Conservation (phyloP, 2,888 invertebrate species). For the Apamea anceps region DNA sequence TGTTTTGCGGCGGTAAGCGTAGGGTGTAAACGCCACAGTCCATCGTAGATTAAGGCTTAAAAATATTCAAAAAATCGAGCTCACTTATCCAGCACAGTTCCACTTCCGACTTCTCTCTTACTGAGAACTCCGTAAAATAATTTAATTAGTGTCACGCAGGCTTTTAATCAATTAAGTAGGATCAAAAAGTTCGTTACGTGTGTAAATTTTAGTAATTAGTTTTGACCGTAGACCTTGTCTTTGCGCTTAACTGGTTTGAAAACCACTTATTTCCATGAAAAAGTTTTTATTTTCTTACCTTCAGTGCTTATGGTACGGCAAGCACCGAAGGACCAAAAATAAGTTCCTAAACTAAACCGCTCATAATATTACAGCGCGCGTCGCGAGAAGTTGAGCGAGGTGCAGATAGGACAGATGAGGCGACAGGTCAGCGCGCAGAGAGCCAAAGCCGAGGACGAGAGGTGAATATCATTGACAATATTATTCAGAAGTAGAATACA, state of each 20-base stretch:
- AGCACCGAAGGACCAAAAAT: conserved; percentile 34
- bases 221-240: background rate
- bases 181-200: background rate
- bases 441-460: conserved; percentile 95
- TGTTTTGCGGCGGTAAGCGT: background rate
- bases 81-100: conserved; percentile 21
- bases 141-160: background rate
- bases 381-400: conserved; percentile 94
- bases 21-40: background rate
- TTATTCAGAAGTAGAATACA: conserved; percentile 30
- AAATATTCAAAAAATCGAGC: background rate
- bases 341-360: conserved; percentile 48
- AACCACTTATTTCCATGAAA: background rate
- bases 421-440: conserved; percentile 94
- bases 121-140: conserved; percentile 9
- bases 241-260: conserved; percentile 11
- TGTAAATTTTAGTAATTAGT: background rate
- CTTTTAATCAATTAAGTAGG: background rate
- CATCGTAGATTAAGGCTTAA: background rate
- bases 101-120: conserved; percentile 10
- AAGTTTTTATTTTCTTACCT: background rate
- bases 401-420: conserved; percentile 95
- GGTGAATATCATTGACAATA: conserved; percentile 87
- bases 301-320: background rate
- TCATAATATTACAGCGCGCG: conserved; percentile 85